phyloP scores from a whole-genome alignment of 1,140 invertebrate species.

The Tetranychus urticae region DNA sequence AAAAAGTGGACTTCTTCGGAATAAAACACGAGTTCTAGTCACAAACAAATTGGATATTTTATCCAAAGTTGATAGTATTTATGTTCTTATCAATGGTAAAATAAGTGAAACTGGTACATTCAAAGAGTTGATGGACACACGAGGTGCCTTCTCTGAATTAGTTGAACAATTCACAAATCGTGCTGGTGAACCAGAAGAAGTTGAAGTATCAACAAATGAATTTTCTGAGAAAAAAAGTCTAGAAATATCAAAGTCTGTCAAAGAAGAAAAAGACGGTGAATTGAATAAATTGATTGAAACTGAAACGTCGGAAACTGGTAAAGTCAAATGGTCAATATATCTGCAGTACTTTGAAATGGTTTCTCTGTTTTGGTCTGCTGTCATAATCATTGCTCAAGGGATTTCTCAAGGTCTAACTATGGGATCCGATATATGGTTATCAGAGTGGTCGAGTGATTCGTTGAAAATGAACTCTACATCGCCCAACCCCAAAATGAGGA shows the following conservation, averaged over 20 bases:
- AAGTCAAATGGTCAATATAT: conserved; percentile 2
- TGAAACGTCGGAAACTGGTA: conserved; percentile 24
- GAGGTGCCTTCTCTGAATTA: conserved; percentile 21
- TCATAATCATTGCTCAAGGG: conserved; percentile 11
- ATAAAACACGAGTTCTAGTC: conserved; percentile 20
- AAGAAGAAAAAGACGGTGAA: not conserved
- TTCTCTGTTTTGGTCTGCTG: not conserved
- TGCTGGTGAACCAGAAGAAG: not conserved
- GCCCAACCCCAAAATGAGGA: conserved; percentile 3
- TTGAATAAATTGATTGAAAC: conserved; percentile 48
- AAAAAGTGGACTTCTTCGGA: conserved; percentile 11
- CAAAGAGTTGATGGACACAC: conserved; percentile 18
- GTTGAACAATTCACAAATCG: conserved; percentile 23
- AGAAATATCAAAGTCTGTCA: not conserved
- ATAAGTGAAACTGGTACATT: conserved; percentile 25
- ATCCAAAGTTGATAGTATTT: conserved; percentile 20
- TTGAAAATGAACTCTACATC: not conserved
- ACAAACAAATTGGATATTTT: conserved; percentile 22
- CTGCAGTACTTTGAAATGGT: conserved; percentile 3
- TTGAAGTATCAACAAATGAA: not conserved
- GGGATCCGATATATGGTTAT: conserved; percentile 19
- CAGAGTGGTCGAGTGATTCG: conserved; percentile 20
- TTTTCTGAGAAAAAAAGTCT: not conserved
- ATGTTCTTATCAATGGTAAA: conserved; percentile 24
- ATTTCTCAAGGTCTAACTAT: conserved; percentile 26